Conservation (phyloP, 1,140 invertebrate genomes). For the Glomeris maerens region DNA sequence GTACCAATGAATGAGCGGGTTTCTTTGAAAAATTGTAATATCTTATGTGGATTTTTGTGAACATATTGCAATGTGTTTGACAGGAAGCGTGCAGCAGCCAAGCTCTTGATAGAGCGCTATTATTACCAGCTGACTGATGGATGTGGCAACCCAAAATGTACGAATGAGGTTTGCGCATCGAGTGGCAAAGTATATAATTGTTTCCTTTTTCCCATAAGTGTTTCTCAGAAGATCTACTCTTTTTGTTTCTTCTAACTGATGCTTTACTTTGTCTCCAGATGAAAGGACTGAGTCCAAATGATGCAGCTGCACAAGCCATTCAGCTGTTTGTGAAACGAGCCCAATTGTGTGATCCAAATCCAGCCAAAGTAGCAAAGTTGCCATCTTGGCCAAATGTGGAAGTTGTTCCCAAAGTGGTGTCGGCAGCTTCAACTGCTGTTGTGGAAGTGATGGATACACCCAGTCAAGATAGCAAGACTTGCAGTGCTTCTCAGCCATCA, state of each 20-base stretch:
- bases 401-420: too few species aligned
- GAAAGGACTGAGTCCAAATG: slow-evolving; percentile 60
- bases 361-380: slow-evolving; percentile 47
- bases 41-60: not conserved
- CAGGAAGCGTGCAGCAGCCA: slow-evolving; percentile 69
- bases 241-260: not conserved
- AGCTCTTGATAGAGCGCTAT: slow-evolving; percentile 75
- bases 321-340: slow-evolving; percentile 72
- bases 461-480: too few species aligned
- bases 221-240: not conserved
- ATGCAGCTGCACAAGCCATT: slow-evolving; percentile 73
- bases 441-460: too few species aligned
- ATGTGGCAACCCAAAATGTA: slow-evolving; percentile 69
- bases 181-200: slow-evolving; percentile 52
- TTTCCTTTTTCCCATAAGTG: slow-evolving; percentile 2
- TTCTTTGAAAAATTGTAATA: not conserved
- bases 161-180: slow-evolving; percentile 74
- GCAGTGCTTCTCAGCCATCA: too few species aligned
- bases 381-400: too few species aligned
- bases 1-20: too few species aligned
- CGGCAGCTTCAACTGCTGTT: too few species aligned
- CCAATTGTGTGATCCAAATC: slow-evolving; percentile 56
- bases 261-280: slow-evolving; percentile 34
- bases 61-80: slow-evolving; percentile 7
- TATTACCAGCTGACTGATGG: slow-evolving; percentile 83